A percentile compares a stretch with the other conserved stretches of the same genome.
These are phyloP conservation scores for Macropus fuliginosus DNA, from an alignment of 2,797 vertebrate genomes.

Conservation along the genomic window DNA sequence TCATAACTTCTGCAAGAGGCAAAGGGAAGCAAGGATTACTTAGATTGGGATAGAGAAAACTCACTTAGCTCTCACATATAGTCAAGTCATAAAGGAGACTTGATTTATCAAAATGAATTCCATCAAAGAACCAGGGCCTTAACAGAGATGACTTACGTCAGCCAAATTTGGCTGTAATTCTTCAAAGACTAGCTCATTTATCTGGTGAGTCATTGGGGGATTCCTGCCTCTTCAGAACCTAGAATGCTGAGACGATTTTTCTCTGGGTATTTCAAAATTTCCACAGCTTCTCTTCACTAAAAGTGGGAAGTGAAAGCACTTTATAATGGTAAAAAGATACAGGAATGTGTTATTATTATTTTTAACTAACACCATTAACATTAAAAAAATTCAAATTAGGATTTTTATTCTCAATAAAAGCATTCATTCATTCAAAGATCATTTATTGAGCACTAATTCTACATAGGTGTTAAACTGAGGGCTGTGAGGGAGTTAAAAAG, in stretches of 20 bases:
- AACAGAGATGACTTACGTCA: not conserved
- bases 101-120: not conserved
- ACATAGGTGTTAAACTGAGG: not conserved
- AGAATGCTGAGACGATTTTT: not conserved
- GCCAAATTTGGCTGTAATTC: not conserved
- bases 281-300: not conserved
- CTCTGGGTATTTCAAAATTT: not conserved
- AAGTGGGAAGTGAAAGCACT: not conserved
- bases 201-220: not conserved
- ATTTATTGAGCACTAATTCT: not conserved
- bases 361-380: not conserved
- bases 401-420: not conserved
- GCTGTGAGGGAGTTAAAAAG: not conserved
- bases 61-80: not conserved
- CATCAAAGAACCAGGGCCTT: not conserved
- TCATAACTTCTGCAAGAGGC: not conserved
- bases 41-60: not conserved
- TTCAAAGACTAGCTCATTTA: not conserved
- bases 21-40: not conserved
- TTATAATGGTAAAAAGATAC: not conserved
- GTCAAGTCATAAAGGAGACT: not conserved
- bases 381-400: not conserved
- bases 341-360: not conserved
- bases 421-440: not conserved
- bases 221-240: not conserved